A percentile compares a stretch with the other conserved stretches of the same genome.
phyloP scores from a whole-genome alignment of 1,140 invertebrate genomes.

The Eurosta solidaginis region DNA sequence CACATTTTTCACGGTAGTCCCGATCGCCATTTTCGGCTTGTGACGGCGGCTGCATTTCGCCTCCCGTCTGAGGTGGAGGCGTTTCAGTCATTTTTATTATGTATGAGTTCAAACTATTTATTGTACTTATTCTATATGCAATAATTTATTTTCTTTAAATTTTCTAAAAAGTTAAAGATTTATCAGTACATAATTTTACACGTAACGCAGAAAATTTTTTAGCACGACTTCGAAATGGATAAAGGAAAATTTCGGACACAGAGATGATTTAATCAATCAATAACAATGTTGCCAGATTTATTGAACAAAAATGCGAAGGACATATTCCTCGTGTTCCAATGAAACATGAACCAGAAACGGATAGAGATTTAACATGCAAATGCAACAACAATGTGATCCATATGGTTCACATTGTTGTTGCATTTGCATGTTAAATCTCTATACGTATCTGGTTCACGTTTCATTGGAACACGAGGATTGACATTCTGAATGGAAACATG shows the following conservation, averaged over 20 bases:
- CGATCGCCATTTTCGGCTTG: not conserved
- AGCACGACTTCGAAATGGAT: not conserved
- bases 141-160: not conserved
- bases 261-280: not conserved
- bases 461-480: too few relatives aligned
- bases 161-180: not conserved
- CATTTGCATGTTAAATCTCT: too few relatives aligned
- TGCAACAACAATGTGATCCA: too few relatives aligned
- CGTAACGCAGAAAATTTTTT: not conserved
- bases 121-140: not conserved
- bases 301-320: not conserved
- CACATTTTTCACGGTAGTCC: not conserved
- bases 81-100: slow-evolving; percentile 44
- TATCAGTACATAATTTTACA: not conserved
- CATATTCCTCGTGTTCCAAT: not conserved
- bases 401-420: too few relatives aligned
- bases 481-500: too few relatives aligned
- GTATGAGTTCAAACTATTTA: not conserved
- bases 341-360: too few relatives aligned
- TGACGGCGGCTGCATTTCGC: slow-evolving; percentile 13
- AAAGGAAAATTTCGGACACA: not conserved
- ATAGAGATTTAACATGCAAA: too few relatives aligned
- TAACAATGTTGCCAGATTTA: not conserved
- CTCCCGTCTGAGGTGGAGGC: slow-evolving; percentile 37
- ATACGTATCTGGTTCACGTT: too few relatives aligned